A percentile compares a stretch with the other conserved stretches of the same genome.
Conservation (phyloP, 2,797 vertebrate species). For the Sebastes kiyomatsui region DNA sequence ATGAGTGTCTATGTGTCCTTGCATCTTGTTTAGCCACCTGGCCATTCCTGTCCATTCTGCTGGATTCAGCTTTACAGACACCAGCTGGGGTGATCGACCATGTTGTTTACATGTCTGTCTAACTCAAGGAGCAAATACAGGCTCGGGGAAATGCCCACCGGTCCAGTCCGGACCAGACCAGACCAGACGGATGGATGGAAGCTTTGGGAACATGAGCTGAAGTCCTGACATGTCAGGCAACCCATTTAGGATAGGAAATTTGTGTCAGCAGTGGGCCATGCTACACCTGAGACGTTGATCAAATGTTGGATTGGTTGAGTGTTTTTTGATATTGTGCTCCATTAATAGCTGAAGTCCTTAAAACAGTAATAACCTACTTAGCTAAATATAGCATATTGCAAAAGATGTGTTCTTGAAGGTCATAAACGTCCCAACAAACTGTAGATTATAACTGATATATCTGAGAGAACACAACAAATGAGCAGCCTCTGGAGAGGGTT, state of each 20-base stretch:
- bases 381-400: background rate
- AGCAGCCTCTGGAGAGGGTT: background rate
- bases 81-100: slow-evolving; percentile 9
- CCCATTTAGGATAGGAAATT: slow-evolving; percentile 13
- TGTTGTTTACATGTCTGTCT: slow-evolving; percentile 49
- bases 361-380: background rate
- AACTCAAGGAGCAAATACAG: slow-evolving; percentile 13
- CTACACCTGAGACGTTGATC: slow-evolving; percentile 22
- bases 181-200: slow-evolving; percentile 34
- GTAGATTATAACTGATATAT: background rate
- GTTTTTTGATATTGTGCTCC: slow-evolving; percentile 41
- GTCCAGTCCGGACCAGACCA: slow-evolving; percentile 32
- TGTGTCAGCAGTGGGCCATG: background rate
- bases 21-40: slow-evolving; percentile 31
- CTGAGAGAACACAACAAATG: background rate
- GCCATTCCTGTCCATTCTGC: slow-evolving; percentile 36
- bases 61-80: slow-evolving; percentile 20
- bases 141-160: slow-evolving; percentile 5
- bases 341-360: slow-evolving; percentile 14
- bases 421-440: background rate
- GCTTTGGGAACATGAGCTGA: slow-evolving; percentile 63
- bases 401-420: background rate
- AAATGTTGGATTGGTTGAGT: slow-evolving; percentile 5
- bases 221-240: slow-evolving; percentile 26
- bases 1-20: background rate